Evolutionary conservation across 2,797 vertebrate genomes (phyloP), one percentile per base, ranked within the genome.

Genomic region (Otolemur crassicaudatus): DNA sequence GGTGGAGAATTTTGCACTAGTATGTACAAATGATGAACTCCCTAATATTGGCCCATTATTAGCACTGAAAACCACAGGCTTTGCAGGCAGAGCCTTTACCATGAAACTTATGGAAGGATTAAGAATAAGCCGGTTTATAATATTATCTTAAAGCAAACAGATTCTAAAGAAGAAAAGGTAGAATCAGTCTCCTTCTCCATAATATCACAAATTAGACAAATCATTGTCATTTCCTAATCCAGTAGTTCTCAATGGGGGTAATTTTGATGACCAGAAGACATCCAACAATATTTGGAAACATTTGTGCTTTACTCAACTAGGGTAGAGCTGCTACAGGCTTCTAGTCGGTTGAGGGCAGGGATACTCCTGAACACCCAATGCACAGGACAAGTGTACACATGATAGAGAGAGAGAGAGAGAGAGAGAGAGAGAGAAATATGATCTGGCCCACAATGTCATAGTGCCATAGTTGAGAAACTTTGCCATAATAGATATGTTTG

Each of bases 91-190:
- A 85, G 11, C 12, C 34, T 40, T 81, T 31, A 49, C 4, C 61
- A 11, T 0, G 89, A 67, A 82, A 65, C 27, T 87, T 77, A 40
- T 5, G 27, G 4, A 65, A 65, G 23, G 13, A 53, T 83, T 70
- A 90, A 95, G 2, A 92, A 31, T 13, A 89, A 22, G 23, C 4
- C 56, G 79, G 16, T 23, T 14, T 4, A 60, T 1, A 40, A 20
- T 19, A 65, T 19, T 92, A 11, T 69, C 70, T 84, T 67, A 80
- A 88, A 83, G 60, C 63, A 92, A 92, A 92, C 5, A 43, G 19
- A 92, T 83, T 23, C 19, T 40, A 34, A 72, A 80, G 34, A 81
- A 40, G 37, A 72, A 72, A 90, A 61, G 27, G 23, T 5, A 83
- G 27, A 90, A 79, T 27, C 40, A 65, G 2, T 23, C 23, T n/a